A percentile compares a stretch with the other conserved stretches of the same genome.
Evolutionary conservation across 2,888 invertebrate genomes (phyloP).

Genomic region (Brachycybe producta): DNA sequence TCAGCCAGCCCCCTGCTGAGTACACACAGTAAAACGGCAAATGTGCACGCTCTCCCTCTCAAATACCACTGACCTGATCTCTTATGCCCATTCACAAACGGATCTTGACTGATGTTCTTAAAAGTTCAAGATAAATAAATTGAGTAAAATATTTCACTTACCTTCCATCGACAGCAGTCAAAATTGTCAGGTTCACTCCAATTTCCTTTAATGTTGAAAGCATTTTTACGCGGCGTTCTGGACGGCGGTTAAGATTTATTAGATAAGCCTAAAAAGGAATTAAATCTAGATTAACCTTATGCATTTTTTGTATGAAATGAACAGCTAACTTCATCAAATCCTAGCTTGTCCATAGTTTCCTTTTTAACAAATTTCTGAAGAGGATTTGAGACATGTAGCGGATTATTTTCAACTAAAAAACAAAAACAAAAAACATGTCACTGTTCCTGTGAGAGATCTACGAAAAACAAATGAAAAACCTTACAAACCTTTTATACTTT

Average conservation of each 20-base stretch:
- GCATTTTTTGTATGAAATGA: too few relatives aligned
- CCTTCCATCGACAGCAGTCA: conserved; percentile 85
- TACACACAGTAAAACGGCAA: too few relatives aligned
- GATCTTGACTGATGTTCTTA: too few relatives aligned
- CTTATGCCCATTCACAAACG: too few relatives aligned
- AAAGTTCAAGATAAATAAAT: background rate
- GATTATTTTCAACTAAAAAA: conserved; percentile 29
- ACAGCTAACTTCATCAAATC: conserved; percentile 12
- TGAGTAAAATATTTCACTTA: conserved; percentile 29
- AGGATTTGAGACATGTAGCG: conserved; percentile 30
- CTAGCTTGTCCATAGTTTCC: conserved; percentile 16
- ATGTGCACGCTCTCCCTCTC: too few relatives aligned
- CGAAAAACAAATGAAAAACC: too few relatives aligned
- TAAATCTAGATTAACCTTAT: too few relatives aligned
- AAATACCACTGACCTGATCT: too few relatives aligned
- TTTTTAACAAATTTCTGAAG: conserved; percentile 30
- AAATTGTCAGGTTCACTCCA: conserved; percentile 57
- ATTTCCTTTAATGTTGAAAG: conserved; percentile 59
- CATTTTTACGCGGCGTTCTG: conserved; percentile 70
- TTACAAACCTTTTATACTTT: too few relatives aligned
- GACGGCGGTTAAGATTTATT: conserved; percentile 77
- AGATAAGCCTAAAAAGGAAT: conserved; percentile 71
- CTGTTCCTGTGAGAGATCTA: too few relatives aligned
- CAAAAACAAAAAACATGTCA: conserved; percentile 15
- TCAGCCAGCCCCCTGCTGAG: too few relatives aligned